phyloP scores from a whole-genome alignment of 2,888 invertebrate genomes.

The Lasius platythorax region DNA sequence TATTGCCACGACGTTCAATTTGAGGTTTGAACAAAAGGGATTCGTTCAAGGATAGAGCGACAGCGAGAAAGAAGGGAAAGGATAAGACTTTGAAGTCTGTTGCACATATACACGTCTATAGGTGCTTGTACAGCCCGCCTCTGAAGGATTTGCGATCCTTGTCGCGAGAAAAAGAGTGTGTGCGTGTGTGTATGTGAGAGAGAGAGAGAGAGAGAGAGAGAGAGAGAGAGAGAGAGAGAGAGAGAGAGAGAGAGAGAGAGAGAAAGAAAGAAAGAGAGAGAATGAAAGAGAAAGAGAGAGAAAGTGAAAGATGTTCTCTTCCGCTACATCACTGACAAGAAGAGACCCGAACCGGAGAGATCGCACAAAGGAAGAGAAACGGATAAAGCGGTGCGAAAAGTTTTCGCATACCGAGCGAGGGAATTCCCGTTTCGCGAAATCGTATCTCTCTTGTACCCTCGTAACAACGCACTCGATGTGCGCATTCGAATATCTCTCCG shows the following conservation, averaged over 20 bases:
- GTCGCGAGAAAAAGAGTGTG: constrained; percentile 4
- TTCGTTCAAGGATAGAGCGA: constrained; percentile 11
- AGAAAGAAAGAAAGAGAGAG: not conserved
- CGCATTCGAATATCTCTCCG: constrained; percentile 58
- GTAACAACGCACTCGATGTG: constrained; percentile 55
- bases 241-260: not conserved
- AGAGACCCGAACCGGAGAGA: constrained; percentile 23
- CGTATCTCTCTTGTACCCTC: constrained; percentile 44
- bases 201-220: constrained; percentile 2
- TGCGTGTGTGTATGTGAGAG: not conserved
- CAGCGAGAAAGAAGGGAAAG: not conserved
- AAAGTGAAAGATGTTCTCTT: constrained; percentile 49
- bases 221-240: too few relatives aligned
- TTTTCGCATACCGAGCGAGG: constrained; percentile 38
- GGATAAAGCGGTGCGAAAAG: constrained; percentile 48
- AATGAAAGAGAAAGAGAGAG: constrained; percentile 8
- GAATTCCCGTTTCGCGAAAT: constrained; percentile 46
- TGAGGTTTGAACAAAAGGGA: constrained; percentile 53
- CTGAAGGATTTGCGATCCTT: constrained; percentile 46
- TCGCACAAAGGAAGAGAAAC: constrained; percentile 51
- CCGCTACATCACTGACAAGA: constrained; percentile 42
- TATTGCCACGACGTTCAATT: constrained; percentile 58
- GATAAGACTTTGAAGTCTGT: constrained; percentile 28
- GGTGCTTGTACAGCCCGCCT: constrained; percentile 38
- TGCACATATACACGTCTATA: constrained; percentile 26